These are phyloP conservation scores for Platycercus adscitus DNA, from an alignment of 2,113 vertebrate genomes.

Conservation along the genomic window DNA sequence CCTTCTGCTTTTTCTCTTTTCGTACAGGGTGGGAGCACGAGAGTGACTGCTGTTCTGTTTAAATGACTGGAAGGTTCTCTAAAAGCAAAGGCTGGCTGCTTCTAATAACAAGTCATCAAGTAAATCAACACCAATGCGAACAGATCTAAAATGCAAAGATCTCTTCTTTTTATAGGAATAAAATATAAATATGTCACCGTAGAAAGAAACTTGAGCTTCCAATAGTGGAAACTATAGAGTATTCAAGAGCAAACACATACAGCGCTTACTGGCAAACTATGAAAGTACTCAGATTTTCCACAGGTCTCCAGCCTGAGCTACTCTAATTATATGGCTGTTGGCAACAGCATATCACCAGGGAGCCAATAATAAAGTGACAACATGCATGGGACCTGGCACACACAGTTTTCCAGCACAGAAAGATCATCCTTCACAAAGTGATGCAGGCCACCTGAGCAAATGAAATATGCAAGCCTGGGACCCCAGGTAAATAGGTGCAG, in stretches of 20 bases:
- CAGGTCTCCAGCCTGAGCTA: conserved; percentile 23
- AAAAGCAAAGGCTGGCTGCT: conserved; percentile 30
- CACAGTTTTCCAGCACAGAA: neutral
- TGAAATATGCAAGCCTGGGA: conserved; percentile 22
- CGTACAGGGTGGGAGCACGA: neutral
- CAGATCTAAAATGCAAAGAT: conserved; percentile 10
- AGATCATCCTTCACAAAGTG: neutral
- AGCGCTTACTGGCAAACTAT: conserved; percentile 13
- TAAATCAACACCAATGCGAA: conserved; percentile 15
- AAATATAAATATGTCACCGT: neutral
- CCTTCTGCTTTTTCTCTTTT: conserved; percentile 5
- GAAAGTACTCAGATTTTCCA: neutral
- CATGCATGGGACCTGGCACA: conserved; percentile 20
- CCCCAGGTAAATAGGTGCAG: conserved; percentile 22
- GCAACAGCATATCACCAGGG: neutral
- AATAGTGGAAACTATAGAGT: neutral
- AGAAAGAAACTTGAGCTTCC: neutral
- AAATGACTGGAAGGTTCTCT: neutral
- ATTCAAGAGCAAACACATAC: neutral
- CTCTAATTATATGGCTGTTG: conserved; percentile 30
- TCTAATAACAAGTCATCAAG: conserved; percentile 29
- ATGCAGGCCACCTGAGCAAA: conserved; percentile 12
- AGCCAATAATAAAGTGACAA: conserved; percentile 50
- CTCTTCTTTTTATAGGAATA: neutral
- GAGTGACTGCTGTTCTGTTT: neutral